These are phyloP conservation scores for Heterodera filipjevi DNA, from an alignment of 2,888 invertebrate genomes.

Conservation along the genomic window DNA sequence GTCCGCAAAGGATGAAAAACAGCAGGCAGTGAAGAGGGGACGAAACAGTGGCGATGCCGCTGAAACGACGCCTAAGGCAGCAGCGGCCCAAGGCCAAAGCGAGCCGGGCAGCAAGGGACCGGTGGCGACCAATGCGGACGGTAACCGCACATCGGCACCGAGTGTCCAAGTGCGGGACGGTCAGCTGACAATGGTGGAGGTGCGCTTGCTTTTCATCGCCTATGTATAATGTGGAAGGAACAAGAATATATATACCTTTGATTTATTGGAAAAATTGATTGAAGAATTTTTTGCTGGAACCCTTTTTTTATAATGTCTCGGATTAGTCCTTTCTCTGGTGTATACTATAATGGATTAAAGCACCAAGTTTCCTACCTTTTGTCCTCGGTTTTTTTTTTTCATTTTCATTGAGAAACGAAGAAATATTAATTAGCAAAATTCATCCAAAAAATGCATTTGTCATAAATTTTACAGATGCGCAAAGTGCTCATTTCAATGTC, in stretches of 20 bases:
- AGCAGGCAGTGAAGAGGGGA: background rate
- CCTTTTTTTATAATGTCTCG: too few relatives aligned
- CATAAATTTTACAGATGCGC: background rate
- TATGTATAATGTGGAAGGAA: background rate
- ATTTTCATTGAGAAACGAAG: too few relatives aligned
- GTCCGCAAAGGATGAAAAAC: background rate
- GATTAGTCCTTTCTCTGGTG: too few relatives aligned
- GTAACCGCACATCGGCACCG: background rate
- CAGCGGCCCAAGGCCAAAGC: background rate
- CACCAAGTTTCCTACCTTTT: too few relatives aligned
- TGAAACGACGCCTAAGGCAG: too few relatives aligned
- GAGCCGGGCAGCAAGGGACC: background rate
- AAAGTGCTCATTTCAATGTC: conserved; percentile 17
- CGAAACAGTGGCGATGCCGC: too few relatives aligned
- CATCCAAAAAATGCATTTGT: background rate
- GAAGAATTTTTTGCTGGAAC: background rate
- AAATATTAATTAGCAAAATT: too few relatives aligned
- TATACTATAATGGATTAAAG: too few relatives aligned
- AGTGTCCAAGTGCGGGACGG: conserved; percentile 23
- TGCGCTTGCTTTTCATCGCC: background rate
- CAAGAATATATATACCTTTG: too few relatives aligned
- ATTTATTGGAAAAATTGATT: background rate
- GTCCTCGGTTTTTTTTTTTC: too few relatives aligned
- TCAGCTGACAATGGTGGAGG: conserved; percentile 14
- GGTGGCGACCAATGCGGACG: background rate